phyloP scores from a whole-genome alignment of 2,113 vertebrate species.

The Danio rerio region DNA sequence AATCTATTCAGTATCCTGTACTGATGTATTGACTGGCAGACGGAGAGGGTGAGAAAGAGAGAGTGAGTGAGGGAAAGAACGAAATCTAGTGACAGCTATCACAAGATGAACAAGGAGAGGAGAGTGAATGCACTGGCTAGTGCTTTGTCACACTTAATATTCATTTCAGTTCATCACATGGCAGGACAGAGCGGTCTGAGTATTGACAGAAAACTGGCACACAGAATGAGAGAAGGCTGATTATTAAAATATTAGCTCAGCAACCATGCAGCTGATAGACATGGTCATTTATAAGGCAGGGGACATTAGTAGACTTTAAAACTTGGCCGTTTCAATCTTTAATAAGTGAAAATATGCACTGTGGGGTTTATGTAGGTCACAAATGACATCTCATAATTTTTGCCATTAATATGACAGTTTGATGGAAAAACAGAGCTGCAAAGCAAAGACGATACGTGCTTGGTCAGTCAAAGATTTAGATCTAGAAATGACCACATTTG shows the following conservation, averaged over 20 bases:
- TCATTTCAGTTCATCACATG: conserved; percentile 23
- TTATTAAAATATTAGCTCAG: conserved; percentile 52
- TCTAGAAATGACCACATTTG: no score
- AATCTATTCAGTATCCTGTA: background rate
- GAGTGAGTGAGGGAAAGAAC: background rate
- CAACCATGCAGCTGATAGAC: conserved; percentile 26
- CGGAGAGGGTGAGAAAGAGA: background rate
- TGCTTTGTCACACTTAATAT: conserved; percentile 36
- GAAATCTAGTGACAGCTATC: conserved; percentile 9
- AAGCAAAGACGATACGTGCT: no score
- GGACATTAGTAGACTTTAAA: conserved; percentile 47
- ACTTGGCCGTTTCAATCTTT: conserved; percentile 53
- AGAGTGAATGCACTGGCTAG: conserved; percentile 36
- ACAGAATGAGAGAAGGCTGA: conserved; percentile 20
- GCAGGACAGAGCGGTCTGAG: background rate
- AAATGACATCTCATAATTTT: conserved; percentile 1
- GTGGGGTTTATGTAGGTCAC: conserved; percentile 33
- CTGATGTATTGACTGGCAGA: conserved; percentile 5
- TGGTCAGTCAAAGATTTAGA: no score
- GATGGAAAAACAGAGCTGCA: background rate
- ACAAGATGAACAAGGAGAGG: conserved; percentile 17
- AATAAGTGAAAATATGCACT: conserved; percentile 45
- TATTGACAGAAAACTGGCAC: background rate
- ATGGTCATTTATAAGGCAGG: conserved; percentile 15
- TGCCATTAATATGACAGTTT: conserved; percentile 33